Conservation (phyloP, 64 coral and sea anemone genomes). For the Montipora sp. region DNA sequence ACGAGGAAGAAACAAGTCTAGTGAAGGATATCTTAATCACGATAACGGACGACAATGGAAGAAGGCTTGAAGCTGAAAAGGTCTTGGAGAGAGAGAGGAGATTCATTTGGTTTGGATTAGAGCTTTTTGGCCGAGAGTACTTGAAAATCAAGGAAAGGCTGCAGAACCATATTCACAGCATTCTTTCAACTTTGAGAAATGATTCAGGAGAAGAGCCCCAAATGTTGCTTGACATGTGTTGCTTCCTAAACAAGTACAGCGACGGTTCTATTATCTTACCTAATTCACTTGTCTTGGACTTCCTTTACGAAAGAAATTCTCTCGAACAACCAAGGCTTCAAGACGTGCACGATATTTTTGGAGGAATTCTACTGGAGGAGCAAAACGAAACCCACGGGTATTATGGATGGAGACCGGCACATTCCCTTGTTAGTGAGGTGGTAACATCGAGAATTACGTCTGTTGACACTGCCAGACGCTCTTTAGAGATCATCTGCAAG, state of each 20-base stretch:
- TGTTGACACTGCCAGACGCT: not conserved
- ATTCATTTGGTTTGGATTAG: slow-evolving; percentile 79
- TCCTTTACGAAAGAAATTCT: slow-evolving; percentile 5
- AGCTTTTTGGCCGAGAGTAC: slow-evolving; percentile 71
- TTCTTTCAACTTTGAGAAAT: not conserved
- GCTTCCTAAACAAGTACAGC: slow-evolving; percentile 59
- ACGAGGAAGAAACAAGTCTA: slow-evolving; percentile 9
- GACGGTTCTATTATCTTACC: slow-evolving; percentile 45
- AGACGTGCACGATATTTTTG: slow-evolving; percentile 56
- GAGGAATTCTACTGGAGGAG: slow-evolving; percentile 59
- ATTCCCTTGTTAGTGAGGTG: slow-evolving; percentile 67
- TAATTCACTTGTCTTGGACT: slow-evolving; percentile 39
- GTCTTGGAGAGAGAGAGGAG: slow-evolving; percentile 62
- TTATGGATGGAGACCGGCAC: slow-evolving; percentile 74
- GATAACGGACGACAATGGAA: not conserved
- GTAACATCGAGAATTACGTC: slow-evolving; percentile 11
- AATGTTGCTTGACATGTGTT: slow-evolving; percentile 39
- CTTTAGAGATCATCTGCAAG: slow-evolving; percentile 2
- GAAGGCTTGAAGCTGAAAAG: slow-evolving; percentile 40
- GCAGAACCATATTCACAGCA: slow-evolving; percentile 41
- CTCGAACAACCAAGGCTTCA: no score
- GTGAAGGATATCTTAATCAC: slow-evolving; percentile 52
- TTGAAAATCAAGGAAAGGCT: slow-evolving; percentile 52
- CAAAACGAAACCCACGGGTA: slow-evolving; percentile 35
- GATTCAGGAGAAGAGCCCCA: not conserved